phyloP scores from a whole-genome alignment of 35 echinoderm and acorn worm species.

The Holothuria glaberrima region DNA sequence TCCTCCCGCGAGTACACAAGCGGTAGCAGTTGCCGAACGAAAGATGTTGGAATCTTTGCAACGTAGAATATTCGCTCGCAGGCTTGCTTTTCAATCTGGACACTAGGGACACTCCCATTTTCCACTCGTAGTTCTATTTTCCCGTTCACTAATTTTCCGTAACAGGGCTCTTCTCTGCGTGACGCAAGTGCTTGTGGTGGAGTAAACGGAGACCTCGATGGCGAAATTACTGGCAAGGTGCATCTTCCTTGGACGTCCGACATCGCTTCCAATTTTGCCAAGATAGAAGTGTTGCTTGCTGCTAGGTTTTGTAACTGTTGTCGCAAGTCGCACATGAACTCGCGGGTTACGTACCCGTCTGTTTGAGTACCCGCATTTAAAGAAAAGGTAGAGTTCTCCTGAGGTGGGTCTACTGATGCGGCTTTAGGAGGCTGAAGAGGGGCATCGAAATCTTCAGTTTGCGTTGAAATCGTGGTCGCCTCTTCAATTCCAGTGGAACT shows the following conservation, averaged over 20 bases:
- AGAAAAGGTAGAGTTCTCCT: too few relatives aligned
- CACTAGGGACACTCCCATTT: not conserved
- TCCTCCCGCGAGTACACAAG: not conserved
- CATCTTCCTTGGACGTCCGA: too few relatives aligned
- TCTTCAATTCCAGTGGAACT: too few relatives aligned
- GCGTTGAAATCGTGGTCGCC: too few relatives aligned
- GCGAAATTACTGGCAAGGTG: too few relatives aligned
- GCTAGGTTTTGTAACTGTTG: not conserved
- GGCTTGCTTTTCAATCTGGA: not conserved
- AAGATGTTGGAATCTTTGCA: conserved; percentile 17
- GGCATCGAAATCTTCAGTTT: too few relatives aligned
- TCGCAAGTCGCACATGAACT: not conserved
- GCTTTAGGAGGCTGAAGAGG: too few relatives aligned
- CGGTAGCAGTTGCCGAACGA: conserved; percentile 27
- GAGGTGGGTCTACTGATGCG: too few relatives aligned
- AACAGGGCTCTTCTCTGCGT: not conserved
- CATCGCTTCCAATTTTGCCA: not conserved
- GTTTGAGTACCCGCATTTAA: too few relatives aligned
- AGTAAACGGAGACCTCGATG: not conserved
- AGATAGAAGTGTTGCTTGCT: not conserved
- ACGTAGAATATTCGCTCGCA: conserved; percentile 8
- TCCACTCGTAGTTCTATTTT: not conserved
- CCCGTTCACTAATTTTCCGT: not conserved
- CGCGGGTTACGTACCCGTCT: too few relatives aligned
- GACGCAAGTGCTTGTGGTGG: too few relatives aligned